Percentiles rank a stretch among this genome's conserved stretches.
Conservation (phyloP, 2,113 vertebrate species). For the Rhinichthys klamathensis region DNA sequence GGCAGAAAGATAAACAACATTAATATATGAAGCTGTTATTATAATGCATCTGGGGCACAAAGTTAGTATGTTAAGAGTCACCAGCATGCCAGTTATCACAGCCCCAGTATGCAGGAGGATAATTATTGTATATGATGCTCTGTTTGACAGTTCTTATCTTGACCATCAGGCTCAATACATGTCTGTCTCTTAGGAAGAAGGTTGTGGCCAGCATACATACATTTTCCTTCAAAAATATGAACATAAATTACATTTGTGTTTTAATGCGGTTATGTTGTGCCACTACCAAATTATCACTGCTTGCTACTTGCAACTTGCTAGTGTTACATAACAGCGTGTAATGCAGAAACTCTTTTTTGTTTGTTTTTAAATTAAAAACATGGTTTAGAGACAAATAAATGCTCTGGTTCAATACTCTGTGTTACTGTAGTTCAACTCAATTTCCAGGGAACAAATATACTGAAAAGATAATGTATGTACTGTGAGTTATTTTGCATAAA, state of each 20-base stretch:
- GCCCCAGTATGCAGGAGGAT: not conserved
- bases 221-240: not conserved
- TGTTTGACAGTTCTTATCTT: slow-evolving; percentile 21
- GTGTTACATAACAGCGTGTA: too few species aligned
- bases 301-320: not conserved
- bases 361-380: not conserved
- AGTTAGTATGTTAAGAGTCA: slow-evolving; percentile 25
- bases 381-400: not conserved
- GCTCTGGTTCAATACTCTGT: not conserved
- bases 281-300: not conserved
- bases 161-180: slow-evolving; percentile 3
- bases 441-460: not conserved
- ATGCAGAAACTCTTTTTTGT: not conserved
- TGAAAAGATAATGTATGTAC: too few species aligned
- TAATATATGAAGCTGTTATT: slow-evolving; percentile 18
- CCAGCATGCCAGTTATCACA: not conserved
- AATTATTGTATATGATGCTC: not conserved
- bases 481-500: too few species aligned
- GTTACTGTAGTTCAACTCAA: not conserved
- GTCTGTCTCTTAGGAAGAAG: not conserved
- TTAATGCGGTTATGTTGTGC: not conserved
- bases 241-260: slow-evolving; percentile 1
- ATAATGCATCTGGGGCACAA: slow-evolving; percentile 29
- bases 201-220: not conserved
- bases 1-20: slow-evolving; percentile 10